A percentile compares a stretch with the other conserved stretches of the same genome.
Evolutionary conservation across 2,797 vertebrate species (phyloP).

Genomic region (Acanthis flammea): DNA sequence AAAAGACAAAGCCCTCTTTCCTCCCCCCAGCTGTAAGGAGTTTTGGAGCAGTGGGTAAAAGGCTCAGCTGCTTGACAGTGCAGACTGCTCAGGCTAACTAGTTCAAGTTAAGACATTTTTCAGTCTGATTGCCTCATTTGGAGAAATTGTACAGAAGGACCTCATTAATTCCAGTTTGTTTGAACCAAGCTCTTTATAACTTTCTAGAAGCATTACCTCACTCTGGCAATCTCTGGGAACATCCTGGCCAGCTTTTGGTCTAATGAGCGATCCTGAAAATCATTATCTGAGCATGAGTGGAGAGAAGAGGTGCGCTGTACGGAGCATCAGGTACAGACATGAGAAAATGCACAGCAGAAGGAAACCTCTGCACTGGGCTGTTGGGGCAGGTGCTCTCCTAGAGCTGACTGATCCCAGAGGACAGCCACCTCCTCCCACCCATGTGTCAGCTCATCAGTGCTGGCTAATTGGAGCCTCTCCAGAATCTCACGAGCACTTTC

Average conservation of each 20-base stretch:
- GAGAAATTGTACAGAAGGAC: neutral
- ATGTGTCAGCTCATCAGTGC: neutral
- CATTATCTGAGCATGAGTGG: neutral
- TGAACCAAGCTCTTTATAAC: neutral
- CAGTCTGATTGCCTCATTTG: neutral
- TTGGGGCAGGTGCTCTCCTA: rapidly evolving
- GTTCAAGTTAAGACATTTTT: neutral
- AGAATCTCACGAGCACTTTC: neutral
- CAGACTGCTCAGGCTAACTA: neutral
- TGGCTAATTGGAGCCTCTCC: neutral
- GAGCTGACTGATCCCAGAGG: neutral
- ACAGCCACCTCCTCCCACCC: neutral
- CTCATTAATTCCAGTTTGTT: neutral
- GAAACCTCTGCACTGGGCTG: neutral
- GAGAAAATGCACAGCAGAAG: neutral
- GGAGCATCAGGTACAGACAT: neutral
- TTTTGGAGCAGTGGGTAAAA: neutral
- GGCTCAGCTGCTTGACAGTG: neutral
- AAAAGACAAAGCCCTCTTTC: neutral
- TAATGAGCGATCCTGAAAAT: neutral
- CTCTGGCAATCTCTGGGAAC: neutral
- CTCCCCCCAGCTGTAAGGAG: neutral
- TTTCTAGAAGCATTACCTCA: neutral
- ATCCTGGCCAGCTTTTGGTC: neutral
- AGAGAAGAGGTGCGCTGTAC: rapidly evolving